These are phyloP conservation scores for Epizoanthus illoricatus DNA, from an alignment of 92 coral and sea anemone genomes.

Conservation along the genomic window DNA sequence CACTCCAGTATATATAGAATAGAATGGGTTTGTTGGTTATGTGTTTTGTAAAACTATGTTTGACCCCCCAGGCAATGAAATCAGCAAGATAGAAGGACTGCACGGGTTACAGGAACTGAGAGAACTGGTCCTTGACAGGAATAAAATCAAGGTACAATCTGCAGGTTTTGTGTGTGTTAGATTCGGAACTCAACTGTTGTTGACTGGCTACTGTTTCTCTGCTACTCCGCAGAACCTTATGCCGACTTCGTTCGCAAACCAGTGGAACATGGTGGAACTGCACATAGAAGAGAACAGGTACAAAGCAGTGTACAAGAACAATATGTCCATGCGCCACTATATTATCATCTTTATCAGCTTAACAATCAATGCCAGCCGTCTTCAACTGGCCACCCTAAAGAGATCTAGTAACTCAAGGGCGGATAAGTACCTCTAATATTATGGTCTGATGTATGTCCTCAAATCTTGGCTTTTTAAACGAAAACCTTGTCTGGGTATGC, in stretches of 20 bases:
- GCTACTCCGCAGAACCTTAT: conserved; percentile 58
- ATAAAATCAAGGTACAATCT: conserved; percentile 79
- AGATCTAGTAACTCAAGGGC: too few species aligned
- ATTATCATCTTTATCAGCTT: too few species aligned
- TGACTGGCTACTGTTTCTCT: neutral
- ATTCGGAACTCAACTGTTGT: neutral
- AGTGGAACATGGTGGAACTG: conserved; percentile 84
- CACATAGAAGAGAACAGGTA: conserved; percentile 96
- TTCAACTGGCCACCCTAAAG: too few species aligned
- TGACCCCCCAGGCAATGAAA: conserved; percentile 82
- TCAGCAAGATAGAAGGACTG: conserved; percentile 85
- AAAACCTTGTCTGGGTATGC: too few species aligned
- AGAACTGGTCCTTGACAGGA: conserved; percentile 92
- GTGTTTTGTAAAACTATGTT: conserved; percentile 21
- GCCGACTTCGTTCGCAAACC: conserved; percentile 74
- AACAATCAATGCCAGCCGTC: too few species aligned
- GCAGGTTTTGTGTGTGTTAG: neutral
- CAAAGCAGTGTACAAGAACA: too few species aligned
- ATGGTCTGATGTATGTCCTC: too few species aligned
- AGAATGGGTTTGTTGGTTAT: neutral
- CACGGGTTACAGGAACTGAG: conserved; percentile 80
- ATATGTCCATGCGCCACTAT: too few species aligned
- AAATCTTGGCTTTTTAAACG: too few species aligned
- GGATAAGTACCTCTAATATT: too few species aligned
- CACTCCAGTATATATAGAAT: neutral